phyloP scores from a whole-genome alignment of 2,888 invertebrate genomes.

The Ceramica pisi region DNA sequence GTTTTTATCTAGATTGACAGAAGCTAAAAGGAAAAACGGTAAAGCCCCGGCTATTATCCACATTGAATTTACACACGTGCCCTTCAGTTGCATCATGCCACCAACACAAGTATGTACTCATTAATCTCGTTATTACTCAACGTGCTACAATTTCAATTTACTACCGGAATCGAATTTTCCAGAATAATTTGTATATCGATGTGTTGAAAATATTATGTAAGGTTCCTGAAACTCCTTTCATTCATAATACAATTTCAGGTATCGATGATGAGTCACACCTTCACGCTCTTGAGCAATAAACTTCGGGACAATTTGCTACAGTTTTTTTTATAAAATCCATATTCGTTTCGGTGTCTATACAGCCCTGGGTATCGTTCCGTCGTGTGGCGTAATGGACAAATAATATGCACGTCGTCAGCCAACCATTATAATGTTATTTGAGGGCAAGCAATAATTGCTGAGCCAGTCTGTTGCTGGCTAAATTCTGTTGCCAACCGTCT shows the following conservation, averaged over 20 bases:
- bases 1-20: conserved; percentile 1
- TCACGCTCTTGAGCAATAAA: conserved; percentile 29
- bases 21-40: conserved; percentile 10
- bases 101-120: conserved; percentile 14
- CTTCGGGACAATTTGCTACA: conserved; percentile 31
- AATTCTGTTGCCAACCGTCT: conserved; percentile 63
- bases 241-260: conserved; percentile 8
- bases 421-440: conserved; percentile 87
- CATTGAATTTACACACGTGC: conserved; percentile 4
- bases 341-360: conserved; percentile 55
- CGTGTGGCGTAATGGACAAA: conserved; percentile 84
- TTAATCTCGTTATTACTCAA: conserved; percentile 38
- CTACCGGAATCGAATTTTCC: conserved; percentile 14
- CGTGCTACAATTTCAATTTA: conserved; percentile 33
- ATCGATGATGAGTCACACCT: conserved; percentile 34
- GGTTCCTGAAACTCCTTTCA: neutral
- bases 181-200: conserved; percentile 6
- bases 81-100: conserved; percentile 19
- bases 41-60: conserved; percentile 9
- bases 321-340: conserved; percentile 31
- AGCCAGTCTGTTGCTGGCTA: conserved; percentile 72
- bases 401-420: conserved; percentile 82
- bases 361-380: conserved; percentile 66
- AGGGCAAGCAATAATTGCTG: conserved; percentile 81
- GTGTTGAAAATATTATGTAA: conserved; percentile 1